Evolutionary conservation across 2,888 invertebrate species (phyloP), one percentile per base, ranked within the genome.

Genomic region (Diaphora mendica): DNA sequence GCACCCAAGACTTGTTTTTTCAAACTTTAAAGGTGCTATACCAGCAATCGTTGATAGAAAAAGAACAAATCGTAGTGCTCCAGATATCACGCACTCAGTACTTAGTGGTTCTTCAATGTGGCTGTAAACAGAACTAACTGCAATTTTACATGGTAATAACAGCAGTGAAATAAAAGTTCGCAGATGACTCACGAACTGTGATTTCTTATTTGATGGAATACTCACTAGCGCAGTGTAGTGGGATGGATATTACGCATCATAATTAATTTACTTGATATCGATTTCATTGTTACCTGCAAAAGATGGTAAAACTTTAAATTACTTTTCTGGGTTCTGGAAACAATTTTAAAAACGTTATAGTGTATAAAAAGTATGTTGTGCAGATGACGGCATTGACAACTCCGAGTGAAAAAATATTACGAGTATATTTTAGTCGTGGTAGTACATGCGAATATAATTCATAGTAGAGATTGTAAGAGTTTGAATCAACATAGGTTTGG

Each of bases 21-120:
- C n/a, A n/a, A 69, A 59, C 17, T 69, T 39, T 9, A 69, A 17
- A 39, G 68, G 68, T 3, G 68, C 68, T 3, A 69, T 55, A 8
- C 68, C 68, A 20, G 59, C 55, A 35, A 69, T 55, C 26, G 17
- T 35, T 39, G 68, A 69, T 13, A 69, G n/a, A 20, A 39, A 55
- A 1, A 69, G 26, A 39, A 69, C 39, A 59, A 69, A 55, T 13
- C 51, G 15, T 55, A 69, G 39, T 15, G 55, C 68, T 39, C 68
- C 68, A 26, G 55, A 39, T 4, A 69, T 39, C 9, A 59, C 35
- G 26, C 68, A 69, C 5, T 59, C 68, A 15, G 51, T 15, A 23
- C n/a, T n/a, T 35, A 59, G 55, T 59, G 55, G 35, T 26, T 55
- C 26, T n/a, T 55, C 68, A 39, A 55, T n/a, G 11, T n/a, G 51